Evolutionary conservation across 2,797 vertebrate species (phyloP), one percentile per base, ranked within the genome.

Genomic region (Mus minutoides): DNA sequence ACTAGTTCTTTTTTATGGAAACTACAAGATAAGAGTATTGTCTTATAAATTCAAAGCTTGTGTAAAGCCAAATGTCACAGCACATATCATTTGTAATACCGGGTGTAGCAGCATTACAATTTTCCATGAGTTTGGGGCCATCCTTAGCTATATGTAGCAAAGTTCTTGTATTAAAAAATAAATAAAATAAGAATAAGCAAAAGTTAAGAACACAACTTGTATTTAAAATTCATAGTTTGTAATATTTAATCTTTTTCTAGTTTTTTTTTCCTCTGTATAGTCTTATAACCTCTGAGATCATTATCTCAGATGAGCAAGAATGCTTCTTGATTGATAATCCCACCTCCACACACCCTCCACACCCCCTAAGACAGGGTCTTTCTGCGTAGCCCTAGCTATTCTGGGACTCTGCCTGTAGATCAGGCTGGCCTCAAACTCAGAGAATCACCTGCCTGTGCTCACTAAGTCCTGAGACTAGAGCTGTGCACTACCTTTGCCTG

Each of bases 1-100:
- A 93, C 14, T 86, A 87, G 19, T 73, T 91, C 4, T 96, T 93
- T 93, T 96, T 94, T 86, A 71, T 83, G 26, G 92, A 90, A 91
- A 37, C 3, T 75, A 43, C 29, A 21, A 77, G 31, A 37, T 62
- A 40, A 84, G 40, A 10, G 46, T 92, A 91, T 11, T 21, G 10
- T 76, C 9, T 73, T 37, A 2, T 34, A 73, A 37, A 88, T 34
- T 56, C 92, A 79, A 88, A 95, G 88, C 10, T 16, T 77, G 34
- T 91, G 24, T 17, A 21, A 76, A 80, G 4, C 62, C 26, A 54
- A 9, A 29, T 91, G 5, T 56, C 29, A 40, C 13, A 4, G 37
- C 24, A 29, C 46, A 40, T 16, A 24, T 75, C 60, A 19, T 54
- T 71, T 79, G 21, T 49, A 34, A 34, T 67, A 29, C 13, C 12